Percentiles rank a stretch among this genome's conserved stretches.
phyloP scores from a whole-genome alignment of 1,140 invertebrate species.

The Drosophila bifasciata region DNA sequence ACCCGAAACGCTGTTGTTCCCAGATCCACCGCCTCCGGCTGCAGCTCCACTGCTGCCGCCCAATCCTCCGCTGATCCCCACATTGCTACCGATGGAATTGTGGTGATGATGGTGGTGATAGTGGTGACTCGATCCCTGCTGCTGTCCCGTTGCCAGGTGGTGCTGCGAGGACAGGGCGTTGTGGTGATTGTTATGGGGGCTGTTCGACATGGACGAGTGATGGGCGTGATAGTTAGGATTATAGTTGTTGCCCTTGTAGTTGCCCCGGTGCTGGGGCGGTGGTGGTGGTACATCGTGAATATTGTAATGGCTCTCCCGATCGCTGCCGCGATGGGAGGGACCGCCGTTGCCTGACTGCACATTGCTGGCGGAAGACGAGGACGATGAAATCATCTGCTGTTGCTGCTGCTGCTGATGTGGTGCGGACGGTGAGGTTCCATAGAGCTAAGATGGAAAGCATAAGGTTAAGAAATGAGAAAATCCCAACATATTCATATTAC shows the following conservation, averaged over 20 bases:
- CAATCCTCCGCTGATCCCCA: conserved; percentile 65
- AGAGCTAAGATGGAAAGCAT: conserved; percentile 45
- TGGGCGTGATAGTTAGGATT: conserved; percentile 80
- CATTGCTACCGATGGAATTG: conserved; percentile 73
- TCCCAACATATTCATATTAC: conserved; percentile 20
- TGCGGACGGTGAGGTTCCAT: conserved; percentile 57
- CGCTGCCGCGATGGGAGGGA: conserved; percentile 55
- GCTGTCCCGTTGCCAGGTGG: conserved; percentile 54
- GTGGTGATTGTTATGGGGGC: conserved; percentile 67
- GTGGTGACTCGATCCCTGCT: conserved; percentile 58
- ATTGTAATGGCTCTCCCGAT: conserved; percentile 57
- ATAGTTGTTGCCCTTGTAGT: conserved; percentile 81
- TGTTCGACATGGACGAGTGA: conserved; percentile 57
- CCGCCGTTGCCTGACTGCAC: conserved; percentile 40
- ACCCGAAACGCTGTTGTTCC: conserved; percentile 35
- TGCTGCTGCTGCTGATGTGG: conserved; percentile 48
- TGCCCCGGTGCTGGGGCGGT: conserved; percentile 73
- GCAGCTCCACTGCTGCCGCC: conserved; percentile 37
- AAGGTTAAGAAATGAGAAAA: conserved; percentile 1
- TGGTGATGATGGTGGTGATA: conserved; percentile 67
- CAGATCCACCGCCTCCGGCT: conserved; percentile 8
- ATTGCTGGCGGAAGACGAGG: conserved; percentile 56
- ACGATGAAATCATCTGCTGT: conserved; percentile 64
- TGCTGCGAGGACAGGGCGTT: conserved; percentile 52
- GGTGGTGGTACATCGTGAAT: conserved; percentile 55